These are phyloP conservation scores for Ptilodon capucinus DNA, from an alignment of 2,888 invertebrate genomes.

Conservation along the genomic window DNA sequence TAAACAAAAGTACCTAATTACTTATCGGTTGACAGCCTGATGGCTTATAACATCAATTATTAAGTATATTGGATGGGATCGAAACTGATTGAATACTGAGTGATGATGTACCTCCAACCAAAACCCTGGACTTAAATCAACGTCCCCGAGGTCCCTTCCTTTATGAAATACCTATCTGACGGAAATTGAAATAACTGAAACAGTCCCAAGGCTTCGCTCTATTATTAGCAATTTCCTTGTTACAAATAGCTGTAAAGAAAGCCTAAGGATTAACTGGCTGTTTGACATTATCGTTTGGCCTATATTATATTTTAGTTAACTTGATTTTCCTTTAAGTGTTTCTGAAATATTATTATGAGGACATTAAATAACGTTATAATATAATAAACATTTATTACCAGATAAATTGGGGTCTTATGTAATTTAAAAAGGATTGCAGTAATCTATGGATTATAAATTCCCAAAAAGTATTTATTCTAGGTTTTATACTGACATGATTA, in stretches of 20 bases:
- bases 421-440: no score
- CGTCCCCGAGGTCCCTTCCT: constrained; percentile 39
- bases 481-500: no score
- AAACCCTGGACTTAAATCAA: constrained; percentile 21
- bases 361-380: no score
- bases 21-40: neutral
- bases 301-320: neutral
- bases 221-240: constrained; percentile 46
- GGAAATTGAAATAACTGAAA: constrained; percentile 57
- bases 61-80: constrained; percentile 3
- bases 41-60: neutral
- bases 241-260: constrained; percentile 20
- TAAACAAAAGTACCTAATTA: neutral
- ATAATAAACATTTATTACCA: no score
- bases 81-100: constrained; percentile 17
- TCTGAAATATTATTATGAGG: no score
- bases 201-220: constrained; percentile 32
- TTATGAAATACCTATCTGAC: constrained; percentile 51
- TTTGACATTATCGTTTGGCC: neutral
- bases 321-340: neutral
- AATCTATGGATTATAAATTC: no score
- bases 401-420: no score
- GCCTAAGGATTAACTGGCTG: neutral
- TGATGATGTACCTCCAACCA: neutral
- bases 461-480: no score